Evolutionary conservation across 2,888 invertebrate genomes (phyloP), one percentile per base, ranked within the genome.

Genomic region (Horisme vitalbata): DNA sequence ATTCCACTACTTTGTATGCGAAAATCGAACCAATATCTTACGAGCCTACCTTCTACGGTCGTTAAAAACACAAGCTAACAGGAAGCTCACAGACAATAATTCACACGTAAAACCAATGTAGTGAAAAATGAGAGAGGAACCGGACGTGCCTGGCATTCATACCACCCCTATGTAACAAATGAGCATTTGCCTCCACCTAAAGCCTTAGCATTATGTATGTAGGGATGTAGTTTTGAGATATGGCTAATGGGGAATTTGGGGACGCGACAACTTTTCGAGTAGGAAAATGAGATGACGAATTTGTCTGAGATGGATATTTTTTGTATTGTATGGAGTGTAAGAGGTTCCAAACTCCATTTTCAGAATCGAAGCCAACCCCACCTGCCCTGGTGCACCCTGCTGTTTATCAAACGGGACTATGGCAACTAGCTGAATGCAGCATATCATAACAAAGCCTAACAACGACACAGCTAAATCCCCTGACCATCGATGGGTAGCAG

Each of bases 101-200:
- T 88, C 83, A 85, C 85, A 86, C 83, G 85, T 84, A 85, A 85
- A 86, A 83, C 82, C 88, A 88, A 88, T 88, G 88, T 87, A 87
- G 83, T 88, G 88, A 87, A 88, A 88, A 89, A 89, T 88, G 86
- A 83, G 87, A 79, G 81, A 79, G 80, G 77, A 71, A 67, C 66
- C 55, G 71, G 57, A 88, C 88, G 88, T 87, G 87, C 73, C 69
- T 68, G 63, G 86, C 79, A 79, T 86, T 70, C 74, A 55, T 59
- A 57, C 62, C 67, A 68, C 69, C 68, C 65, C 64, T 63, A 39
- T 67, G 75, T 84, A 81, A 87, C 82, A 83, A 85, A 85, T 83
- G 85, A 84, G 79, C 74, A 75, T 79, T 79, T 78, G 77, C 78
- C 71, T 74, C 67, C 71, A 63, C 63, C 52, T 65, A 68, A 63